phyloP scores from a whole-genome alignment of 1,140 invertebrate genomes.

The Antheraea mylitta region DNA sequence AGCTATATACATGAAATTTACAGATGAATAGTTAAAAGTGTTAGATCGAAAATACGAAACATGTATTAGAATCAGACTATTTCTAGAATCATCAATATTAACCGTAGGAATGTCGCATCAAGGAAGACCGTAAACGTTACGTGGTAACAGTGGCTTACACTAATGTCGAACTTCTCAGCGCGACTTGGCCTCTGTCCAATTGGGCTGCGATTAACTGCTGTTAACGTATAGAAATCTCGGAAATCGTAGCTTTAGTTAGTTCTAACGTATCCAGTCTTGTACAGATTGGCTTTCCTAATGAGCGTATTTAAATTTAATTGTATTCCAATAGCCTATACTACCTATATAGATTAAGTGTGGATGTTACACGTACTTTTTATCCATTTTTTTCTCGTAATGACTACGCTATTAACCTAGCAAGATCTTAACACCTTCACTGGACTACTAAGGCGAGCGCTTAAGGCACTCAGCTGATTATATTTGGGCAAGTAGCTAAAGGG shows the following conservation, averaged over 20 bases:
- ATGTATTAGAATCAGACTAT: slow-evolving; percentile 2
- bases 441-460: too few relatives aligned
- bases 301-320: background rate
- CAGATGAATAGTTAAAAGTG: too few relatives aligned
- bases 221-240: slow-evolving; percentile 8
- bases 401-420: too few relatives aligned
- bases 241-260: slow-evolving; percentile 12
- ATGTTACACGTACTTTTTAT: too few relatives aligned
- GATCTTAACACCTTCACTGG: too few relatives aligned
- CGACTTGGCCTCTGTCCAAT: slow-evolving; percentile 11
- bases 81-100: background rate
- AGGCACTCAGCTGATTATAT: too few relatives aligned
- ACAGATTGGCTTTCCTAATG: background rate
- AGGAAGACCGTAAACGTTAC: slow-evolving; percentile 5
- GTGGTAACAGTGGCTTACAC: slow-evolving; percentile 4
- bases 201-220: slow-evolving; percentile 11
- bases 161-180: background rate
- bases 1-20: too few relatives aligned
- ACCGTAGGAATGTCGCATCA: background rate
- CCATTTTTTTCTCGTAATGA: too few relatives aligned
- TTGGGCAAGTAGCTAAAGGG: too few relatives aligned
- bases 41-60: background rate
- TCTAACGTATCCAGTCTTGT: background rate
- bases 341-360: too few relatives aligned
- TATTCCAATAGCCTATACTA: too few relatives aligned